Base-by-base conservation (phyloP, 2,797 vertebrate species). In the Cyprinodon diabolis region DNA sequence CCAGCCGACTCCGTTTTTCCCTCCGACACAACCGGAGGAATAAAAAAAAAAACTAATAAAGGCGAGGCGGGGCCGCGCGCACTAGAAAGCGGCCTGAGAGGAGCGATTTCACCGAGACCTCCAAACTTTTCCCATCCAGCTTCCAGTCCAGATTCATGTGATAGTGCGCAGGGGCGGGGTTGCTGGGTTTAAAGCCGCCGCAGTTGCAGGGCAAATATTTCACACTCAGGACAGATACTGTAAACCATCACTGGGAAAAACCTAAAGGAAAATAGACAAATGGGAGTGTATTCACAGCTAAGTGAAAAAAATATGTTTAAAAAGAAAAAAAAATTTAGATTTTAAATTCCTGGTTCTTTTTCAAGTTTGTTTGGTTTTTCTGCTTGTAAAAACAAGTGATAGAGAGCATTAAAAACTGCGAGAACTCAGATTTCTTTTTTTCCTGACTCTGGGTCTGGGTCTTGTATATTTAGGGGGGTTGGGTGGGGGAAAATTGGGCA, bases 101-200 rank as follows among this genome's bases (percentile, higher is more conserved):
- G 81, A 84, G 80, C 58, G 81, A 72, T 75, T 88, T 74, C 78
- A 63, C 78, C 80, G 78, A 87, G 86, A 81, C 81, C 77, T 87
- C 87, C 75, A 89, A 92, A 91, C 87, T 93, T 93, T 91, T 87
- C 86, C 87, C 91, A 91, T 93, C 89, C 87, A 90, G 74, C 74
- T 85, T 67, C 75, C 81, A 77, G 90, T 89, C 89, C 87, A 91
- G 92, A 91, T 92, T 91, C 92, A 92, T 93, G 92, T 91, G 93
- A 94, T 92, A 92, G 89, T 81, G 89, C 76, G 55, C 84, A 93
- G 91, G 90, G 93, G 93, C 93, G 93, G 91, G 91, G 93, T 81
- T 80, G 86, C 35, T 69, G 88, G 67, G 71, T 91, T 94, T 93
- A 93, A 94, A 93, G 93, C 90, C 79, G 90, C 91, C 88, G 90